Evolutionary conservation across 1,140 invertebrate species (phyloP).

Genomic region (Aculops lycopersici): DNA sequence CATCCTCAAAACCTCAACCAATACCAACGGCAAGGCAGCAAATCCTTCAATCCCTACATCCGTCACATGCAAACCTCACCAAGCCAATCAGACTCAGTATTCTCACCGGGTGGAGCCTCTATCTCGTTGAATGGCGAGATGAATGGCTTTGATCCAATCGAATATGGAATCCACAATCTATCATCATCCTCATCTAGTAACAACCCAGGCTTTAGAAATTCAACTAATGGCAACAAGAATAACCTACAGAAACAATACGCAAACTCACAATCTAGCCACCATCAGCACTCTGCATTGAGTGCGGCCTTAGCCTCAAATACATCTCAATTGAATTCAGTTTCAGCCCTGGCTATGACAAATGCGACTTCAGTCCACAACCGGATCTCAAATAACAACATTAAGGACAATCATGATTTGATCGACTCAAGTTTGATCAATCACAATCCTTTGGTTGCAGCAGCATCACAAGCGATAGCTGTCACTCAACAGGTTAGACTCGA

Average conservation of each 20-base stretch:
- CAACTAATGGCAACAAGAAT: too few relatives aligned
- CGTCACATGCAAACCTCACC: neutral
- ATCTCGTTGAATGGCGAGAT: neutral
- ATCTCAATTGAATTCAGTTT: neutral
- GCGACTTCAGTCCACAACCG: constrained; percentile 13
- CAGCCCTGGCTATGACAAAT: constrained; percentile 12
- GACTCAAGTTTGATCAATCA: constrained; percentile 6
- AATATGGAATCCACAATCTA: neutral
- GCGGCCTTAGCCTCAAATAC: neutral
- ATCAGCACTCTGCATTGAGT: neutral
- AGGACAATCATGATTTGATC: constrained; percentile 11
- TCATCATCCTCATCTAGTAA: neutral
- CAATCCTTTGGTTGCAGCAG: constrained; percentile 66
- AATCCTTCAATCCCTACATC: too few relatives aligned
- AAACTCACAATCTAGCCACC: too few relatives aligned
- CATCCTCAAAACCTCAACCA: neutral
- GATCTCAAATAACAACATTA: constrained; percentile 8
- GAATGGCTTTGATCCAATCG: neutral
- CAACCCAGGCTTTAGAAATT: too few relatives aligned
- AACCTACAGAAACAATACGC: too few relatives aligned
- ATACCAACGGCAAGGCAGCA: neutral
- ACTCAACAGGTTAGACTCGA: constrained; percentile 55
- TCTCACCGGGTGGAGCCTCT: neutral
- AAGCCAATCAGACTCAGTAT: too few relatives aligned
- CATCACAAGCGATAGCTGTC: constrained; percentile 74